Evolutionary conservation across 2,888 invertebrate species (phyloP).

Genomic region (Drosophila multiciliata): DNA sequence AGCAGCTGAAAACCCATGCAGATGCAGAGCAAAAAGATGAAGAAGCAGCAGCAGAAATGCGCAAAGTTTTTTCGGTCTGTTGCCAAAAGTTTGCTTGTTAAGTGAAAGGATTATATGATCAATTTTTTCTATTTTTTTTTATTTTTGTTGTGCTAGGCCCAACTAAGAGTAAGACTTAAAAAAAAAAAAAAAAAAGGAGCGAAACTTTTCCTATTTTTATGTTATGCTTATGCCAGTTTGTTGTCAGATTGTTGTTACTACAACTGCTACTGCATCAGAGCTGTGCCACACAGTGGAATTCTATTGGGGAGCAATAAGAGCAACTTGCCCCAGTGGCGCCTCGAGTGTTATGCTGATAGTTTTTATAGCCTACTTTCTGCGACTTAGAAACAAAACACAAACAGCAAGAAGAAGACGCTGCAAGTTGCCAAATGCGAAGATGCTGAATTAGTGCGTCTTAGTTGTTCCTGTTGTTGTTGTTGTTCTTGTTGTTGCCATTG

Average conservation of each 20-base stretch:
- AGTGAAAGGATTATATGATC: constrained; percentile 79
- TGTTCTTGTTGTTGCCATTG: neutral
- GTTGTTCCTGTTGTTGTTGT: constrained; percentile 23
- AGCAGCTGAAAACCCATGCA: constrained; percentile 41
- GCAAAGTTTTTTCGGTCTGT: constrained; percentile 68
- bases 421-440: constrained; percentile 40
- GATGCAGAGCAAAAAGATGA: constrained; percentile 18
- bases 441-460: constrained; percentile 71
- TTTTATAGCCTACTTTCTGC: constrained; percentile 74
- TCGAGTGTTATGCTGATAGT: constrained; percentile 72
- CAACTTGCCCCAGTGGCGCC: constrained; percentile 59
- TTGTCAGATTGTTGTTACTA: constrained; percentile 61
- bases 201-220: constrained; percentile 65
- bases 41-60: constrained; percentile 39
- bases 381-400: constrained; percentile 33
- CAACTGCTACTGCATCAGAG: constrained; percentile 46
- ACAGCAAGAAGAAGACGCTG: constrained; percentile 19
- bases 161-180: constrained; percentile 46
- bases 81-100: constrained; percentile 79
- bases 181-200: neutral
- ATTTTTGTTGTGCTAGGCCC: constrained; percentile 17
- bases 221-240: constrained; percentile 65
- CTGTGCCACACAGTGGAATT: constrained; percentile 35
- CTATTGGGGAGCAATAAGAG: constrained; percentile 46
- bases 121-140: constrained; percentile 33